A percentile compares a stretch with the other conserved stretches of the same genome.
phyloP scores from a whole-genome alignment of 2,888 invertebrate species.

The Exocentrus adspersus region DNA sequence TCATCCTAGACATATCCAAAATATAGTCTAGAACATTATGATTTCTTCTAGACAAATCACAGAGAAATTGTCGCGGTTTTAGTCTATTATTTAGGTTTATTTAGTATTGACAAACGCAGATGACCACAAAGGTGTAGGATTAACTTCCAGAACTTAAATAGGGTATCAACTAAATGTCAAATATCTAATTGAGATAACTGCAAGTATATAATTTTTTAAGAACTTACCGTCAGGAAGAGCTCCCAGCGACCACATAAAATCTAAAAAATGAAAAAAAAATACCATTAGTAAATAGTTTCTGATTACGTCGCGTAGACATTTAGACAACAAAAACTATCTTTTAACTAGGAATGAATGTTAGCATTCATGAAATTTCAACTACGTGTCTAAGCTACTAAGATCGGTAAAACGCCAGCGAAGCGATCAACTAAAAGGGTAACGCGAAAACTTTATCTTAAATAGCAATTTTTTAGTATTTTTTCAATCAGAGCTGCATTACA shows the following conservation, averaged over 20 bases:
- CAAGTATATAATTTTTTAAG: background rate
- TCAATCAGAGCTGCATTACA: constrained; percentile 52
- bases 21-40: no score
- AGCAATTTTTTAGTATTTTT: constrained; percentile 34
- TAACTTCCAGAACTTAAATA: no score
- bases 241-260: constrained; percentile 99
- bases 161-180: no score
- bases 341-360: constrained; percentile 51
- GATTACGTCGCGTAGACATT: constrained; percentile 42
- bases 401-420: constrained; percentile 41
- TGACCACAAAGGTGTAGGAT: no score
- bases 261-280: constrained; percentile 74
- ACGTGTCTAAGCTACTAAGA: constrained; percentile 60
- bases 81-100: no score
- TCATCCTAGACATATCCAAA: no score
- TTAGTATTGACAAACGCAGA: no score
- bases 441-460: constrained; percentile 25
- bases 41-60: no score
- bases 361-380: constrained; percentile 65
- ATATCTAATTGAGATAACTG: no score
- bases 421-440: constrained; percentile 40
- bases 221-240: constrained; percentile 96
- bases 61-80: no score
- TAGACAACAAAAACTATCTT: constrained; percentile 41
- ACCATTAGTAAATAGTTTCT: constrained; percentile 52